A percentile compares a stretch with the other conserved stretches of the same genome.
phyloP scores from a whole-genome alignment of 2,888 invertebrate genomes.

The Eupithecia abbreviata region DNA sequence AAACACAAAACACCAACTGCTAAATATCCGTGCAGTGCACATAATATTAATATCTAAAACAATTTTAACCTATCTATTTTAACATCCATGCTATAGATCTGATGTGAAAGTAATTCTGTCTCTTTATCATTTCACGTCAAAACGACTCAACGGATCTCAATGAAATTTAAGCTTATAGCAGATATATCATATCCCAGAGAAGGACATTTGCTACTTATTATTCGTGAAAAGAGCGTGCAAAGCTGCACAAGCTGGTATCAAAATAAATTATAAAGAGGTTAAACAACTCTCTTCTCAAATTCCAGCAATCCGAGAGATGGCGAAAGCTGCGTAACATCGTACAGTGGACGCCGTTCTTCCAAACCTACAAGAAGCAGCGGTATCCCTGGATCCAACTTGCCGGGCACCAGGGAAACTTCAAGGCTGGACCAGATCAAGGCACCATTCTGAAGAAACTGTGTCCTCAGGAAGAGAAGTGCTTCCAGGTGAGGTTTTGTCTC shows the following conservation, averaged over 20 bases:
- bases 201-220: no score
- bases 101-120: no score
- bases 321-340: constrained; percentile 96
- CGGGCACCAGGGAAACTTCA: constrained; percentile 97
- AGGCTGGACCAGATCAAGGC: constrained; percentile 95
- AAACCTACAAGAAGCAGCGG: constrained; percentile 96
- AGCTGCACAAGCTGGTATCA: background rate
- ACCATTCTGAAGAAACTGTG: constrained; percentile 97
- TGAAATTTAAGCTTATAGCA: no score
- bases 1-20: background rate
- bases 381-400: constrained; percentile 99
- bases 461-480: constrained; percentile 94
- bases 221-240: no score
- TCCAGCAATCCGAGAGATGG: constrained; percentile 95
- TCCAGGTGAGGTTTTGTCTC: constrained; percentile 81
- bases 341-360: constrained; percentile 98
- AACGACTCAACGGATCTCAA: no score
- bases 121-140: no score
- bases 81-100: no score
- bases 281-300: constrained; percentile 51
- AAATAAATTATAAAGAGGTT: background rate
- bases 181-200: no score
- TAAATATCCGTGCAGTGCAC: no score
- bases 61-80: no score
- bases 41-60: no score